Evolutionary conservation across 2,113 vertebrate species (phyloP), one percentile per base, ranked within the genome.

Genomic region (Aptenodytes forsteri): DNA sequence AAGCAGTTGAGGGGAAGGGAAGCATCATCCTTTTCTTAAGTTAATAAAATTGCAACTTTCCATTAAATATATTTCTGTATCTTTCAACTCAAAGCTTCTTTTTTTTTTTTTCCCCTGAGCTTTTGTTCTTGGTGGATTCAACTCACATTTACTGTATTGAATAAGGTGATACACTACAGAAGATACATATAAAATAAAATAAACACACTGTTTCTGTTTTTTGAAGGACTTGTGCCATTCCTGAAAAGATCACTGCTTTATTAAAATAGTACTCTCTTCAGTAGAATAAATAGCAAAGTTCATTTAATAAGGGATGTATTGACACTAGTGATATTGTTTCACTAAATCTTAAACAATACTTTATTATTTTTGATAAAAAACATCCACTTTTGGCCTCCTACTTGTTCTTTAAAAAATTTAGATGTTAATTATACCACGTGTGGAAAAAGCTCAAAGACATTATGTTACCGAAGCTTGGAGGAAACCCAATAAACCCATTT

Each of bases 361-460:
- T 89, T 92, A 66, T 93, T 87, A 78, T 96, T 90, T 98, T 88
- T 87, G 14, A 69, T 42, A 49, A 52, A 72, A 91, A 49, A 5
- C 0, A 38, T 40, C 21, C 19, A 69, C 42, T 85, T 82, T 56
- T 91, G 52, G 56, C 11, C 18, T 93, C 46, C 72, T 88, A 70
- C 36, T 84, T 81, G 17, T 50, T 95, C 67, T 95, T 95, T 96
- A 62, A 96, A 81, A 96, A 96, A 97, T 93, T 69, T 91, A 98
- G 71, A 96, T 97, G 80, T 95, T 97, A 97, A 97, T 98, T 96
- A 92, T 84, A 78, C 38, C 70, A 64, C 89, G 94, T 88, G 52
- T 64, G 80, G 78, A 93, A 97, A 97, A 91, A 76, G 20, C 38
- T 97, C 67, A 89, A 77, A 96, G 72, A 95, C 32, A 76, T 97